Evolutionary conservation across 2,113 vertebrate genomes (phyloP).

Genomic region (Oriolus oriolus): DNA sequence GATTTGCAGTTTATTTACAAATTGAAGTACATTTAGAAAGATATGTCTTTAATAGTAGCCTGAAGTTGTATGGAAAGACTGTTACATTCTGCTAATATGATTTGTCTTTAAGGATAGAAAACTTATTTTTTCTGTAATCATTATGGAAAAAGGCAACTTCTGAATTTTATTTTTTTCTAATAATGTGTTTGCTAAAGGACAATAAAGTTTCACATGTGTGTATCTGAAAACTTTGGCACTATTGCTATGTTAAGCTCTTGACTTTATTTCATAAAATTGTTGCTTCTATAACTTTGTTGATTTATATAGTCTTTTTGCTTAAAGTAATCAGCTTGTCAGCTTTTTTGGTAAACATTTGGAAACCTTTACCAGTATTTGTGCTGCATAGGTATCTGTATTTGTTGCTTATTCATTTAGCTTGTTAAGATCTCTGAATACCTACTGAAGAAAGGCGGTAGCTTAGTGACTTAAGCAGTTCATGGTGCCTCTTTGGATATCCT

Average conservation of each 20-base stretch:
- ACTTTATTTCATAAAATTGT: background rate
- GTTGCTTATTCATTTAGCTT: background rate
- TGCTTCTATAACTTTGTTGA: background rate
- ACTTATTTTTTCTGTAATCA: background rate
- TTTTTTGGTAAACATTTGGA: background rate
- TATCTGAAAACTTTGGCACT: background rate
- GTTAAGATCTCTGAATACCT: background rate
- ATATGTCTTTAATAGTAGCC: background rate
- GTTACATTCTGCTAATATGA: background rate
- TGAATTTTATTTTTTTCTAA: background rate
- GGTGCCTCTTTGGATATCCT: background rate
- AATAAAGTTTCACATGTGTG: conserved; percentile 47
- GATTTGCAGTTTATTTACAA: background rate
- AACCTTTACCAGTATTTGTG: background rate
- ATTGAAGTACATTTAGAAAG: background rate
- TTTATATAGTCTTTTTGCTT: background rate
- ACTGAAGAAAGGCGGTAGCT: background rate
- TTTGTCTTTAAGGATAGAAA: background rate
- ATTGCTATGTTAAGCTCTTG: background rate
- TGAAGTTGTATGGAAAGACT: background rate
- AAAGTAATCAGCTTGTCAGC: background rate
- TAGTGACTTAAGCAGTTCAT: background rate
- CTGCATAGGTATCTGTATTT: background rate
- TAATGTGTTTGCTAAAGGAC: background rate
- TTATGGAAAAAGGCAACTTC: background rate